These are phyloP conservation scores for Cyprinodon diabolis DNA, from an alignment of 2,797 vertebrate genomes.

Conservation along the genomic window DNA sequence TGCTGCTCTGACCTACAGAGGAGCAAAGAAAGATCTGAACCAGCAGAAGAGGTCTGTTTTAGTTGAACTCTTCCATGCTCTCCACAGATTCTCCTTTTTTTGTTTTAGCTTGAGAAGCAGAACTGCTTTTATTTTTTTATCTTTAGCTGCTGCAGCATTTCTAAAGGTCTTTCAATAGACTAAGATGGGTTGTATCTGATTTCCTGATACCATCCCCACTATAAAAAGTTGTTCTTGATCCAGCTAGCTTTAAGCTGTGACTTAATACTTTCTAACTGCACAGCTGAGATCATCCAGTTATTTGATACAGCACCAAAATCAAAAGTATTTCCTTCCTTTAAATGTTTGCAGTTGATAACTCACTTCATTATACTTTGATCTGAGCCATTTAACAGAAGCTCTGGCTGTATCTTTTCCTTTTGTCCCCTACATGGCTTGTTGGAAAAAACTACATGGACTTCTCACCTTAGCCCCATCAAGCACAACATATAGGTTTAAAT, in stretches of 20 bases:
- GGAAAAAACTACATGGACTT: no score
- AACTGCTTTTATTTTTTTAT: neutral
- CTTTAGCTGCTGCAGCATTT: neutral
- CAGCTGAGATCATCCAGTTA: neutral
- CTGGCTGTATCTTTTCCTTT: no score
- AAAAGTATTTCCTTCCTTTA: neutral
- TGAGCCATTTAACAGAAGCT: no score
- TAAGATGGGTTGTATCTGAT: no score
- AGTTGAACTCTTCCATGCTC: neutral
- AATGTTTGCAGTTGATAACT: neutral
- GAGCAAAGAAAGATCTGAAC: constrained; percentile 74
- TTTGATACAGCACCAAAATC: neutral
- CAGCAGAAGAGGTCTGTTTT: constrained; percentile 74
- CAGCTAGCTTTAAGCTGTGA: no score
- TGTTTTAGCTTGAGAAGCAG: neutral
- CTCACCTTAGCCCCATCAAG: no score
- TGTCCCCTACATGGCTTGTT: no score
- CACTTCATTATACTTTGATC: no score
- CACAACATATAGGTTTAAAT: no score
- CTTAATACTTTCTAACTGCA: neutral
- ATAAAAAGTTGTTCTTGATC: no score
- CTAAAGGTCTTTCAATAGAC: neutral
- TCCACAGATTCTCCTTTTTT: neutral
- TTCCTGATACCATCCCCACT: no score
- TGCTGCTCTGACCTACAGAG: constrained; percentile 67